phyloP scores from a whole-genome alignment of 2,113 vertebrate species.

The Bubo blakistoni region DNA sequence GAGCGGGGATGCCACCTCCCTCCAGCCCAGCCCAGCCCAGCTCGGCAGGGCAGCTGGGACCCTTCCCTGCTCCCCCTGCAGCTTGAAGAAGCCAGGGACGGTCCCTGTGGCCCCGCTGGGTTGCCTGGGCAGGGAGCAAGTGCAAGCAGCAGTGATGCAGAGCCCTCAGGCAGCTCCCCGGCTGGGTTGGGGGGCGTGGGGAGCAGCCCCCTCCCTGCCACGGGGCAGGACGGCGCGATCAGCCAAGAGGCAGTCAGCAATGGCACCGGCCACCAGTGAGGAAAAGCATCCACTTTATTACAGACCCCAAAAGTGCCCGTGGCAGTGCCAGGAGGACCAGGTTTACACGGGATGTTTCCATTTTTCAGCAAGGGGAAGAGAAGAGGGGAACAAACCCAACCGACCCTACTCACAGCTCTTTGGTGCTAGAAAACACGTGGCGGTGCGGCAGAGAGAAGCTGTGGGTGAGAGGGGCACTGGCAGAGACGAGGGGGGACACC shows the following conservation, averaged over 20 bases:
- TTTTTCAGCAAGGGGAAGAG: conserved; percentile 16
- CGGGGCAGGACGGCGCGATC: accelerated
- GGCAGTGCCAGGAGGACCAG: conserved; percentile 40
- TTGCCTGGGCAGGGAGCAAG: not conserved
- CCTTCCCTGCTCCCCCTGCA: accelerated
- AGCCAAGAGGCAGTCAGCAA: not conserved
- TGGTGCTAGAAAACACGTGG: conserved; percentile 1
- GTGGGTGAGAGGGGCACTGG: not conserved
- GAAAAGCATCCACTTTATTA: conserved; percentile 73
- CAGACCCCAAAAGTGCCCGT: conserved; percentile 38
- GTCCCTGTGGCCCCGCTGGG: accelerated
- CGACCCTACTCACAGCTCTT: not conserved
- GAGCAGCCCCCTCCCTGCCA: not conserved
- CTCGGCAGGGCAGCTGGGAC: accelerated
- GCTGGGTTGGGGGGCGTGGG: not conserved
- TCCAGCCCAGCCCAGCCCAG: not conserved
- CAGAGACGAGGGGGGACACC: not conserved
- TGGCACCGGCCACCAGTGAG: not conserved
- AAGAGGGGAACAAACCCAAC: conserved; percentile 7
- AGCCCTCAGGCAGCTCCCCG: not conserved
- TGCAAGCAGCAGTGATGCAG: not conserved
- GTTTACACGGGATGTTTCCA: conserved; percentile 25
- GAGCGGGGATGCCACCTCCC: not conserved
- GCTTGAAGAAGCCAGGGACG: not conserved
- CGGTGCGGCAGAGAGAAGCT: not conserved